phyloP scores from a whole-genome alignment of 2,797 vertebrate species.

The Trichosurus vulpecula region DNA sequence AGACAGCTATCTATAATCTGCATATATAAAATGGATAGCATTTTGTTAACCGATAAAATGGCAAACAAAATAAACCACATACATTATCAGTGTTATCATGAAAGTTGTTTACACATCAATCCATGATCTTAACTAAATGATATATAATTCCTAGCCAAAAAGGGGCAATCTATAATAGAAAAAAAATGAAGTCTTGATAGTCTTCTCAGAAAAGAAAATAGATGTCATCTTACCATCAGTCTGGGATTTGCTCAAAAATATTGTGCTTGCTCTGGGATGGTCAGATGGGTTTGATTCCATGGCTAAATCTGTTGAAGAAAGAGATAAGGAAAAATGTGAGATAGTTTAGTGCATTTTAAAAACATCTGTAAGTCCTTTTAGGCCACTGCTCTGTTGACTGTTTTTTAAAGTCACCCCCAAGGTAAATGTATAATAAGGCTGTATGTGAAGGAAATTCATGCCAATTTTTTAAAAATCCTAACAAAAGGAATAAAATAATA shows the following conservation, averaged over 20 bases:
- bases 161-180: not conserved
- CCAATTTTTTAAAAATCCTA: slow-evolving; percentile 52
- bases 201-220: slow-evolving; percentile 49
- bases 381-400: slow-evolving; percentile 13
- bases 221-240: slow-evolving; percentile 91
- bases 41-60: not conserved
- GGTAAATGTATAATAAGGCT: slow-evolving; percentile 22
- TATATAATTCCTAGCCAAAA: slow-evolving; percentile 4
- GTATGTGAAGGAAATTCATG: slow-evolving; percentile 15
- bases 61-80: slow-evolving; percentile 16
- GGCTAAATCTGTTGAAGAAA: slow-evolving; percentile 89
- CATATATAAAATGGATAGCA: not conserved
- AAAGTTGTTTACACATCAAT: not conserved
- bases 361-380: slow-evolving; percentile 35
- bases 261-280: slow-evolving; percentile 95
- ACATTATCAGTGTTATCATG: not conserved
- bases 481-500: too few relatives aligned
- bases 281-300: slow-evolving; percentile 97
- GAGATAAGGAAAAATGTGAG: slow-evolving; percentile 51
- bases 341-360: slow-evolving; percentile 43
- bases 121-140: not conserved
- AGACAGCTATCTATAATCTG: not conserved
- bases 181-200: slow-evolving; percentile 25
- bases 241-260: slow-evolving; percentile 99
- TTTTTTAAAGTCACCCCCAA: not conserved